Evolutionary conservation across 2,797 vertebrate species (phyloP).

Genomic region (Crypturellus tataupa): DNA sequence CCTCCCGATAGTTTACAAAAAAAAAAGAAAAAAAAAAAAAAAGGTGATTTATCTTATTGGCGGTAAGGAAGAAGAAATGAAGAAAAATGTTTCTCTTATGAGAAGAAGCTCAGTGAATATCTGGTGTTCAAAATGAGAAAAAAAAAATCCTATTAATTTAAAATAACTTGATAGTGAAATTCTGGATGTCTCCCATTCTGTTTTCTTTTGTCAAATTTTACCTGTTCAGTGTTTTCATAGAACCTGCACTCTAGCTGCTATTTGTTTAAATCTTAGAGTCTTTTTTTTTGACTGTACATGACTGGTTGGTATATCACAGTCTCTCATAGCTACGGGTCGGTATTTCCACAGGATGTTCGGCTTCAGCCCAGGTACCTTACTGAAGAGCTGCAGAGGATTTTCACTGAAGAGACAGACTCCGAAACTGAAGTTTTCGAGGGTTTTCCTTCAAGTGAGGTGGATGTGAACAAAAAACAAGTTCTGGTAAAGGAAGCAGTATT

Average conservation of each 20-base stretch:
- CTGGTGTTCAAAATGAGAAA: neutral
- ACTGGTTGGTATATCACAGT: neutral
- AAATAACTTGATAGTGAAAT: neutral
- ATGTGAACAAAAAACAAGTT: conserved; percentile 58
- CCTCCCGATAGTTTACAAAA: neutral
- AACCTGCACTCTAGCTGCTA: neutral
- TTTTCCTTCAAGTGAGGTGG: conserved; percentile 82
- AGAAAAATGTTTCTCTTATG: neutral
- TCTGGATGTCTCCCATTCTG: neutral
- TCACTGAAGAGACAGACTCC: conserved; percentile 91
- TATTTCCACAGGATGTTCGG: conserved; percentile 73
- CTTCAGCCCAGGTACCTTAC: conserved; percentile 88
- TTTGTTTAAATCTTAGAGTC: neutral
- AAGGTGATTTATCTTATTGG: neutral
- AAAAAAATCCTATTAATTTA: neutral
- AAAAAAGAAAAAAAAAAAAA: neutral
- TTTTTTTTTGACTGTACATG: neutral
- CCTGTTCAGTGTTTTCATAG: neutral
- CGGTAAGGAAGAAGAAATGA: neutral
- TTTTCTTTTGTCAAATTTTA: neutral
- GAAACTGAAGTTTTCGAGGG: conserved; percentile 90
- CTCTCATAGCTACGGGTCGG: neutral
- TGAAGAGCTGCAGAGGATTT: conserved; percentile 86
- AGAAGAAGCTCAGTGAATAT: neutral
- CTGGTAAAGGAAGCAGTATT: conserved; percentile 68